Evolutionary conservation across 2,888 invertebrate species (phyloP).

Genomic region (Psylliodes chrysocephalus): DNA sequence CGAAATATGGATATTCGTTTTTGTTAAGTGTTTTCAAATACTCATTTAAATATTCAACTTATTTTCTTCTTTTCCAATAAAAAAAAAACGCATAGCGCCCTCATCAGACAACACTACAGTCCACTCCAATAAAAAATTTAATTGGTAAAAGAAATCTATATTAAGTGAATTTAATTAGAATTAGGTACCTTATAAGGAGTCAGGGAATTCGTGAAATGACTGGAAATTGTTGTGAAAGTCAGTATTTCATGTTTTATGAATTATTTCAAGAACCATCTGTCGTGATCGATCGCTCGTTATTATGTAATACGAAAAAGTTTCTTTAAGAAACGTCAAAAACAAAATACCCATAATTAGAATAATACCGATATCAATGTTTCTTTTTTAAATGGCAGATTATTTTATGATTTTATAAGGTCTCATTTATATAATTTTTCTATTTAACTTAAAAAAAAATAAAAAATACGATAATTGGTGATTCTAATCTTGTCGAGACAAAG

Average conservation of each 20-base stretch:
- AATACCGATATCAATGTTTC: not conserved
- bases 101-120: too few relatives aligned
- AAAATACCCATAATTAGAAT: not conserved
- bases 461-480: too few relatives aligned
- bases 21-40: too few relatives aligned
- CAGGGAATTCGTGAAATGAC: constrained; percentile 10
- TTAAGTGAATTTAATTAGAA: constrained; percentile 26
- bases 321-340: not conserved
- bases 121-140: constrained; percentile 19
- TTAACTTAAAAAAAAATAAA: too few relatives aligned
- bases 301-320: not conserved
- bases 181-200: constrained; percentile 19
- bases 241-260: constrained; percentile 27
- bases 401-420: too few relatives aligned
- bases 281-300: constrained; percentile 14
- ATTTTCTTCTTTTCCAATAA: too few relatives aligned
- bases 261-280: constrained; percentile 26
- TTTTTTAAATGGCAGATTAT: too few relatives aligned
- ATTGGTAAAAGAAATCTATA: constrained; percentile 15
- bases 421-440: too few relatives aligned
- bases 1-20: not conserved
- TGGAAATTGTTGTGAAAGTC: constrained; percentile 22
- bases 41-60: too few relatives aligned
- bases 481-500: too few relatives aligned
- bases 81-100: too few relatives aligned